A percentile compares a stretch with the other conserved stretches of the same genome.
Evolutionary conservation across 2,797 vertebrate genomes (phyloP).

Genomic region (Miichthys miiuy): DNA sequence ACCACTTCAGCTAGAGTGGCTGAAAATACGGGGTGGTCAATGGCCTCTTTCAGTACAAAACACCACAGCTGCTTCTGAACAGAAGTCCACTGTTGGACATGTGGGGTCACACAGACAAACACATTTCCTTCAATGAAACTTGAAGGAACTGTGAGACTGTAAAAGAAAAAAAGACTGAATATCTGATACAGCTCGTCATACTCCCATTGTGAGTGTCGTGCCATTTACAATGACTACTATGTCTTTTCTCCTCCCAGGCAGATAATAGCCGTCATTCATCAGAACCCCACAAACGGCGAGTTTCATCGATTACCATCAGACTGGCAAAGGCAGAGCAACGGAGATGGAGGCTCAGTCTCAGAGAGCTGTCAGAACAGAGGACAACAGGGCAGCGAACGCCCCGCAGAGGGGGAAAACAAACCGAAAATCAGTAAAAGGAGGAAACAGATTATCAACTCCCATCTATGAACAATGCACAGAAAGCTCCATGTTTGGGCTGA

Average conservation of each 20-base stretch:
- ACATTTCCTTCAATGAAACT: constrained; percentile 19
- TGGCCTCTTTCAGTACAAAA: neutral
- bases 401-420: constrained; percentile 27
- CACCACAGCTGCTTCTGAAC: neutral
- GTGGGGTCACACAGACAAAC: neutral
- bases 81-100: neutral
- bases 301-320: constrained; percentile 64
- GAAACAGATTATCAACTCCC: constrained; percentile 71
- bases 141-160: neutral
- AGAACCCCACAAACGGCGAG: constrained; percentile 43
- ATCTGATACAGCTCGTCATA: constrained; percentile 39
- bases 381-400: constrained; percentile 42
- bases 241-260: constrained; percentile 46
- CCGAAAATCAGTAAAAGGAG: constrained; percentile 48
- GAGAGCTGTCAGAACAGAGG: constrained; percentile 46
- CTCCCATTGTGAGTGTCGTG: constrained; percentile 27
- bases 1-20: no score
- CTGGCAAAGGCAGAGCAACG: constrained; percentile 26
- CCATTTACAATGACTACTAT: constrained; percentile 48
- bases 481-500: constrained; percentile 66
- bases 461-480: constrained; percentile 67
- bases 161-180: constrained; percentile 20
- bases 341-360: constrained; percentile 44
- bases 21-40: neutral
- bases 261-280: constrained; percentile 73